Conservation (phyloP, 2,797 vertebrate genomes). For the Eospalax fontanierii region DNA sequence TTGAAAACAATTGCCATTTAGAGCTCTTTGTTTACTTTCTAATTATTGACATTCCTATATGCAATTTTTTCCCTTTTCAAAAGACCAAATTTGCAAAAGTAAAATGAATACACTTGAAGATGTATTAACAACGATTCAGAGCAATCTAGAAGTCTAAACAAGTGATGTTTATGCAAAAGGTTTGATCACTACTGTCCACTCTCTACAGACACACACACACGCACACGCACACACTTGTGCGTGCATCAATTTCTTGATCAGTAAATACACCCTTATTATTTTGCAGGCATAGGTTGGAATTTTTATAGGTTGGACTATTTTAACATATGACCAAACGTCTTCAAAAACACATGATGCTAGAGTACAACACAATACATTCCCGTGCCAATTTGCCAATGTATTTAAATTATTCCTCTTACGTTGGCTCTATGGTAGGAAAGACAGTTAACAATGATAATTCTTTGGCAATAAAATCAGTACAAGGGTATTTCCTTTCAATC, state of each 20-base stretch:
- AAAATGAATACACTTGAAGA: conserved; percentile 40
- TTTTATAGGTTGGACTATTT: conserved; percentile 44
- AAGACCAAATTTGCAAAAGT: conserved; percentile 22
- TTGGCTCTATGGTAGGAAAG: neutral
- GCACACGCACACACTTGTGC: neutral
- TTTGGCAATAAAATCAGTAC: conserved; percentile 3
- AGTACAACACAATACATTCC: conserved; percentile 4
- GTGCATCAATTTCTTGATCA: neutral
- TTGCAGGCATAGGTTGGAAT: neutral
- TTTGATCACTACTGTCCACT: neutral
- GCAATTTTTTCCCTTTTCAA: neutral
- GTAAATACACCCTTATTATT: conserved; percentile 35
- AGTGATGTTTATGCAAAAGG: neutral
- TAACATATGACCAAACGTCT: conserved; percentile 21
- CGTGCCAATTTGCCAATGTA: neutral
- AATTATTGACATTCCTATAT: neutral
- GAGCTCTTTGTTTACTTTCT: conserved; percentile 18
- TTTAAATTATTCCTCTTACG: conserved; percentile 13
- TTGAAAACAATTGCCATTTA: neutral
- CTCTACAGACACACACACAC: no score
- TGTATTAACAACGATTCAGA: conserved; percentile 11
- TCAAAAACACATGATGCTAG: conserved; percentile 41
- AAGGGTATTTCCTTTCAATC: conserved; percentile 4
- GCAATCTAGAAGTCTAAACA: neutral
- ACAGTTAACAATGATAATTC: conserved; percentile 1